phyloP scores from a whole-genome alignment of 2,113 vertebrate species.

The Sterna hirundo region DNA sequence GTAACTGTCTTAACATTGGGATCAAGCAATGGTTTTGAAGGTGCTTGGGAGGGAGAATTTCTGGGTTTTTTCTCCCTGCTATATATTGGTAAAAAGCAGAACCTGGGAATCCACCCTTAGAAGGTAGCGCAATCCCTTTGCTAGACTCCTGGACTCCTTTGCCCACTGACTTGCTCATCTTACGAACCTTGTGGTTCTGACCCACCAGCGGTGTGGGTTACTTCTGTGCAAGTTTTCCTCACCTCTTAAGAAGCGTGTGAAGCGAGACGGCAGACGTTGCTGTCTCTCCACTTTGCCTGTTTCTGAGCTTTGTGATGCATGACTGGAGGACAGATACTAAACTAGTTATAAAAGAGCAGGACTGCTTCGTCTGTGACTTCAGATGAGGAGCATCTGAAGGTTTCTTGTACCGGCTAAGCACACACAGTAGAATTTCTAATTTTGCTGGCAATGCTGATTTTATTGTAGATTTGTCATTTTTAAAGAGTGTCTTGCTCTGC shows the following conservation, averaged over 20 bases:
- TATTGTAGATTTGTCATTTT: neutral
- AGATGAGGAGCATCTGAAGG: neutral
- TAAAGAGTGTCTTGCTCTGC: neutral
- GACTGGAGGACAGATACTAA: neutral
- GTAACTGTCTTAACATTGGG: conserved; percentile 63
- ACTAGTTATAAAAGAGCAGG: neutral
- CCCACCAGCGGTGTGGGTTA: neutral
- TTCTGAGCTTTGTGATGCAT: neutral
- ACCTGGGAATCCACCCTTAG: neutral
- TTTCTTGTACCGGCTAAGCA: neutral
- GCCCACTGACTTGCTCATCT: neutral
- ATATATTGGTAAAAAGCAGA: neutral
- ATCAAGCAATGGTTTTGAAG: neutral
- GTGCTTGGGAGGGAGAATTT: neutral
- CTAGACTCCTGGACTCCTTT: neutral
- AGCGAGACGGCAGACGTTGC: neutral
- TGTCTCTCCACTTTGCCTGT: rapidly evolving
- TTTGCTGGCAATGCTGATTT: neutral
- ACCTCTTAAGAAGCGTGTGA: neutral
- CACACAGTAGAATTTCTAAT: neutral
- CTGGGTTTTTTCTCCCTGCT: neutral
- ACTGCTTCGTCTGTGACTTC: neutral
- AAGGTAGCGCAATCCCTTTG: neutral
- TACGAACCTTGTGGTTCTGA: neutral
- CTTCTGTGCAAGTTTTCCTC: neutral